Evolutionary conservation across 1,140 invertebrate species (phyloP), one percentile per base, ranked within the genome.

Genomic region (Trichonephila clavipes): DNA sequence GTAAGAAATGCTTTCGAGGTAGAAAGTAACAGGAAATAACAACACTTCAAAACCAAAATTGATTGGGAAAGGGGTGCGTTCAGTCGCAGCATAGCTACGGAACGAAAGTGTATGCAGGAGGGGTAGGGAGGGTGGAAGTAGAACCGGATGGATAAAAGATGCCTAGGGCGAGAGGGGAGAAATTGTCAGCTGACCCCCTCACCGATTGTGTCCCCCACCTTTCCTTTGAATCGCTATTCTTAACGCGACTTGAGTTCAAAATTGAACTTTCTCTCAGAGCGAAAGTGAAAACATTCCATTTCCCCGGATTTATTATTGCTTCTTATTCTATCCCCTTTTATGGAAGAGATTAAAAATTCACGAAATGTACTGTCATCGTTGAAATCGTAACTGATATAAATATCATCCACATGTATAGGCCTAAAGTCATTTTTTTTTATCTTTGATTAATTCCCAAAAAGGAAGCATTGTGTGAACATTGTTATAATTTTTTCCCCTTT

Each of bases 21-120:
- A 24, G 66, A 69, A 69, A 69, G 66, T 12, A 40, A 77, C 72
- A 77, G 72, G 72, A 77, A 77, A 77, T 69, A 69, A 69, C 66
- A 66, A 66, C 64, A 69, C n/a, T 69, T 77, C 24, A 34, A 77
- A 69, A 19, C 66, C 16, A 77, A 77, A 77, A 77, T 12, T 77
- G 72, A 77, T 77, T 77, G 72, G 34, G 28, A 28, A 19, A 34
- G 72, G n/a, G n/a, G 66, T 14, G 61, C 16, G 1, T 62, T 64
- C 6, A 64, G 4, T 14, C 18, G 62, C 62, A 64, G 18, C 21
- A 7, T 18, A 64, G 21, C 62, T 64, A 18, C 62, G 0, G 16
- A 64, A 64, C 62, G 62, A 64, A 64, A 64, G 62, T 64, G 21
- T 19, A 21, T 21, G 62, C 21, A 21, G 62, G 62, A 21, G 16